Conservation (phyloP, 2,797 vertebrate species). For the Dermochelys coriacea region DNA sequence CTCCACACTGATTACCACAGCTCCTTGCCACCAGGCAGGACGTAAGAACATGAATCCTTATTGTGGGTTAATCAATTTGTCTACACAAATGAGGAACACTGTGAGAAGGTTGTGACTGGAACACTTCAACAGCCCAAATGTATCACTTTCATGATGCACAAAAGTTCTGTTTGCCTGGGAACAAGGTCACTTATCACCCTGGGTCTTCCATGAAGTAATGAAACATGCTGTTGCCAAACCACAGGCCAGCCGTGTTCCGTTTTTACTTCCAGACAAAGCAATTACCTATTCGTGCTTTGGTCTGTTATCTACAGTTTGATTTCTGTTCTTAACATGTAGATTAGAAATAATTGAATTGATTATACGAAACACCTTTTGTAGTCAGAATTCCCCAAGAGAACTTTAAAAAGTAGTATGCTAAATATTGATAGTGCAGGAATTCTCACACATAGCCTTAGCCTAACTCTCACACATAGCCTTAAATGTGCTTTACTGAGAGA, state of each 20-base stretch:
- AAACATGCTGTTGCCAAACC: conserved; percentile 27
- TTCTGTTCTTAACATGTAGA: conserved; percentile 55
- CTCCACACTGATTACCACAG: background rate
- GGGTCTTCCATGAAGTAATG: background rate
- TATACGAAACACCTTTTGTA: background rate
- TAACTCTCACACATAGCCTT: too few species aligned
- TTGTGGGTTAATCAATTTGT: background rate
- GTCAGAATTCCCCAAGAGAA: background rate
- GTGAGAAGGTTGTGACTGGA: background rate
- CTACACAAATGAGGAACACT: background rate
- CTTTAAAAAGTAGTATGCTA: background rate
- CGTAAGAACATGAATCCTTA: background rate
- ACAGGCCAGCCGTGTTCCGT: background rate
- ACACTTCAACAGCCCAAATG: background rate
- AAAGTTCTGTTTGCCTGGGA: conserved; percentile 41
- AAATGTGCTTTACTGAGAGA: background rate
- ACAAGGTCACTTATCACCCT: conserved; percentile 50
- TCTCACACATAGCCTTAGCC: background rate
- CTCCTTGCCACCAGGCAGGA: background rate
- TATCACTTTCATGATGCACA: conserved; percentile 3
- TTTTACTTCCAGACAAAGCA: conserved; percentile 38
- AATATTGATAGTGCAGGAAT: rapidly evolving
- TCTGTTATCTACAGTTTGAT: conserved; percentile 39
- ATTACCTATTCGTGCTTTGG: conserved; percentile 49
- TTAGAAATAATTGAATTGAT: conserved; percentile 52